These are phyloP conservation scores for Macquaria australasica DNA, from an alignment of 2,113 vertebrate species.

Conservation along the genomic window DNA sequence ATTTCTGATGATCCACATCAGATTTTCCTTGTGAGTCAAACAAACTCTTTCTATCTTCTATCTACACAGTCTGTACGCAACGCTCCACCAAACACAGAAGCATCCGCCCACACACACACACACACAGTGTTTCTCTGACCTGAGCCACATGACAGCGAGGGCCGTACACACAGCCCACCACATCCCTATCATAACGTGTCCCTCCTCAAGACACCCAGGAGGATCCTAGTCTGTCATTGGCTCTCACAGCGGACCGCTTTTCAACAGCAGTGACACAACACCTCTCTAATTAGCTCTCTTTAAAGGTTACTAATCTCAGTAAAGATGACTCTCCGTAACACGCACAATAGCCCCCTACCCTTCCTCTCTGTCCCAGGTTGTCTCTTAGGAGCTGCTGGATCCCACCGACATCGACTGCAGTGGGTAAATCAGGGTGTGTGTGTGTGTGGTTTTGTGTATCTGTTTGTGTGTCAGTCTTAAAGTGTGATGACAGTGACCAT, in stretches of 20 bases:
- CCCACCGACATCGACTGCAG: constrained; percentile 15
- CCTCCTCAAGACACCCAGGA: constrained; percentile 68
- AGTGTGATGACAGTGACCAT: constrained; percentile 24
- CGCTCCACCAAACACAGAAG: constrained; percentile 34
- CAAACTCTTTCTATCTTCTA: constrained; percentile 11
- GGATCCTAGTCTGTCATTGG: constrained; percentile 68
- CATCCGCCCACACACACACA: constrained; percentile 12
- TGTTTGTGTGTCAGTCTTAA: constrained; percentile 16
- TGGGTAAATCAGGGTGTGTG: constrained; percentile 7
- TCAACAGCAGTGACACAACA: constrained; percentile 64
- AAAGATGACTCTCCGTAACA: constrained; percentile 56
- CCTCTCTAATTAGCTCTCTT: constrained; percentile 77
- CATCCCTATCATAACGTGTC: constrained; percentile 76
- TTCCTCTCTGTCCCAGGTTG: constrained; percentile 6
- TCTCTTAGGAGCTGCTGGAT: constrained; percentile 24
- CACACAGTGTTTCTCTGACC: constrained; percentile 35
- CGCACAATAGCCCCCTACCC: constrained; percentile 33
- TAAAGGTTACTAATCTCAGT: constrained; percentile 72
- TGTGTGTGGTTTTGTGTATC: not conserved
- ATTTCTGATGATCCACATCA: not conserved
- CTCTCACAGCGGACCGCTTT: constrained; percentile 53
- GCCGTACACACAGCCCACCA: constrained; percentile 45
- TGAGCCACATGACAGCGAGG: constrained; percentile 67
- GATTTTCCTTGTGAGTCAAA: not conserved
- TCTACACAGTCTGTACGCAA: constrained; percentile 9